Evolutionary conservation across 2,797 vertebrate species (phyloP).

Genomic region (Poecilia velifera): DNA sequence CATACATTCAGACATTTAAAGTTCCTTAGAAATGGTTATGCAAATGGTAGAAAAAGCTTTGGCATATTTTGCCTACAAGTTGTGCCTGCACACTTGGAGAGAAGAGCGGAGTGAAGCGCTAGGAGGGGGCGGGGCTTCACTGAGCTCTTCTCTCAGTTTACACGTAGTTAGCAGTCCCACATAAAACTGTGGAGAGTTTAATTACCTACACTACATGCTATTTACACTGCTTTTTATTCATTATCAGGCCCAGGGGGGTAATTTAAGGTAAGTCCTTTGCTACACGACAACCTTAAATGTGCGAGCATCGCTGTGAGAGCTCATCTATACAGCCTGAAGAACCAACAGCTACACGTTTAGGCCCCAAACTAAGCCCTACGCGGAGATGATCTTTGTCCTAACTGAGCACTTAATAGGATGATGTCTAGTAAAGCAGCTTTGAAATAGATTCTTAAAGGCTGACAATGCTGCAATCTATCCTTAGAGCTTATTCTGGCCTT

Average conservation of each 20-base stretch:
- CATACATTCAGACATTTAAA: constrained; percentile 68
- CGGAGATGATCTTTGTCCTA: constrained; percentile 36
- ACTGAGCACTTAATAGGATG: constrained; percentile 56
- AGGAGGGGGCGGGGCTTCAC: constrained; percentile 63
- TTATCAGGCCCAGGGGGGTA: constrained; percentile 63
- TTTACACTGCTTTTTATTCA: constrained; percentile 65
- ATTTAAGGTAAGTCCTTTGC: constrained; percentile 64
- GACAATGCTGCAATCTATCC: constrained; percentile 14
- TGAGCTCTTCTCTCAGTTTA: constrained; percentile 62
- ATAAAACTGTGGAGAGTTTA: constrained; percentile 88
- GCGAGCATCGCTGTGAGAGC: constrained; percentile 54
- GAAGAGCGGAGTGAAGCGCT: constrained; percentile 55
- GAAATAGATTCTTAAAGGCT: constrained; percentile 45
- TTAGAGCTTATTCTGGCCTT: constrained; percentile 9
- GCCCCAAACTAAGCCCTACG: constrained; percentile 49
- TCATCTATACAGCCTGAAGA: constrained; percentile 51
- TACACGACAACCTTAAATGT: constrained; percentile 67
- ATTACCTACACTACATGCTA: constrained; percentile 63
- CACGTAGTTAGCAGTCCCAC: constrained; percentile 78
- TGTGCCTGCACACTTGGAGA: constrained; percentile 82
- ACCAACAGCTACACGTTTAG: constrained; percentile 64
- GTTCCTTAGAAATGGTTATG: constrained; percentile 75
- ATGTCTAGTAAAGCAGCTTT: constrained; percentile 33
- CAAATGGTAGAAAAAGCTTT: constrained; percentile 81
- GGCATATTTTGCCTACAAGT: constrained; percentile 79